These are phyloP conservation scores for Pogonocherus hispidulus DNA, from an alignment of 2,888 invertebrate genomes.

Conservation along the genomic window DNA sequence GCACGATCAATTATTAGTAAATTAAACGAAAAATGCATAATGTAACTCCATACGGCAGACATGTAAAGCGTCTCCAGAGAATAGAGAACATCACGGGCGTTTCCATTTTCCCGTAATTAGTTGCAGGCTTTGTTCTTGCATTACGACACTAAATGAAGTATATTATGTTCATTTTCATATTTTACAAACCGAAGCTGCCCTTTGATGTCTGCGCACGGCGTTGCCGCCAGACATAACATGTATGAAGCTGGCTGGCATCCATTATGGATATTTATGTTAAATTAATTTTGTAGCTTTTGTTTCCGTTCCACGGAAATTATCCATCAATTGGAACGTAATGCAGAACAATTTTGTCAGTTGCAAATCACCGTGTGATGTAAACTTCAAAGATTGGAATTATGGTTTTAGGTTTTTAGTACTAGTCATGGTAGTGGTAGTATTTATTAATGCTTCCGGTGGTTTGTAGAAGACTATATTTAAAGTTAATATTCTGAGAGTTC, in stretches of 20 bases:
- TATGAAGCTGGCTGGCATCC: neutral
- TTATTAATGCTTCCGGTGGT: too few relatives aligned
- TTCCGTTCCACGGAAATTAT: neutral
- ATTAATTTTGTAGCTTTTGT: neutral
- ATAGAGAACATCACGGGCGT: neutral
- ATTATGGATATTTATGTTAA: neutral
- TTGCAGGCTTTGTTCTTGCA: conserved; percentile 9
- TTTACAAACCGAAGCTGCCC: conserved; percentile 1
- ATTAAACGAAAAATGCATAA: neutral
- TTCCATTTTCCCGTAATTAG: neutral
- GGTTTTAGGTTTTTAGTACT: neutral
- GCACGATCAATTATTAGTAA: too few relatives aligned
- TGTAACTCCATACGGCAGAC: neutral
- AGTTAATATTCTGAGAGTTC: too few relatives aligned
- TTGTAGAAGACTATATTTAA: too few relatives aligned
- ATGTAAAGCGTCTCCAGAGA: conserved; percentile 1
- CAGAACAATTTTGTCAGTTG: neutral
- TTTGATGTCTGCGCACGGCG: conserved; percentile 3
- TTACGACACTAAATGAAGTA: conserved; percentile 7
- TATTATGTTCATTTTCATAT: conserved; percentile 5
- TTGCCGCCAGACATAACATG: neutral
- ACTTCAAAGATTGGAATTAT: neutral
- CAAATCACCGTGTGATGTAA: neutral
- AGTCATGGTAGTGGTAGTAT: too few relatives aligned
- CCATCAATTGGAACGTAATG: neutral